phyloP scores from a whole-genome alignment of 1,140 invertebrate genomes.

The Riptortus pedestris region DNA sequence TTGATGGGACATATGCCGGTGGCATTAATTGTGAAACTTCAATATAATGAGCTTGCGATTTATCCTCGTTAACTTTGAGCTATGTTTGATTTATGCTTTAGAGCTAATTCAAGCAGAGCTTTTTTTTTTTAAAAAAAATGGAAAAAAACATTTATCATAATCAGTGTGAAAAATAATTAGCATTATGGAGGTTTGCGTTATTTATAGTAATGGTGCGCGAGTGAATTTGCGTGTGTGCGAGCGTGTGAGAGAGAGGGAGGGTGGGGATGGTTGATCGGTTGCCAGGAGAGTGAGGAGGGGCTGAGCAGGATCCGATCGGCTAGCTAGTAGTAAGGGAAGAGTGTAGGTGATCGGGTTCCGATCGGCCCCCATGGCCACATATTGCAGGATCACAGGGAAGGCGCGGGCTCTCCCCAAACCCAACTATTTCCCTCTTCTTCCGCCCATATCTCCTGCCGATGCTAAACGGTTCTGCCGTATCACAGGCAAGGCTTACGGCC shows the following conservation, averaged over 20 bases:
- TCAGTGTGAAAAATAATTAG: not conserved
- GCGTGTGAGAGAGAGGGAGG: no score
- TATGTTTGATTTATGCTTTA: no score
- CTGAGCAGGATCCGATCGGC: not conserved
- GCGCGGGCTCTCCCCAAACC: conserved; percentile 67
- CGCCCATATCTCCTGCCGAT: conserved; percentile 67
- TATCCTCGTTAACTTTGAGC: no score
- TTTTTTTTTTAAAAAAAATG: no score
- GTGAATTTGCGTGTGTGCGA: not conserved
- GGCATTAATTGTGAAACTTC: no score
- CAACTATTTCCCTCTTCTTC: conserved; percentile 71
- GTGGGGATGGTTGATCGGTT: no score
- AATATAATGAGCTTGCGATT: no score
- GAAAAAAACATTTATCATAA: not conserved
- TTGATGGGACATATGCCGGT: no score
- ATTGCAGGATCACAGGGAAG: conserved; percentile 69
- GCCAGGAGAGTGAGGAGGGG: no score
- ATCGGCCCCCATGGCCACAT: conserved; percentile 37
- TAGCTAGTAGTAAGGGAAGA: not conserved
- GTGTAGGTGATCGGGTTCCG: not conserved
- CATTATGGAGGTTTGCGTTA: not conserved
- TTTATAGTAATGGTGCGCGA: not conserved
- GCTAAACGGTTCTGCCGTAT: conserved; percentile 68
- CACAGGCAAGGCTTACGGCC: conserved; percentile 66
- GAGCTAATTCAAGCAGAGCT: no score